Base-by-base conservation (phyloP, 2,888 invertebrate species). In the Pseudoips prasinana region DNA sequence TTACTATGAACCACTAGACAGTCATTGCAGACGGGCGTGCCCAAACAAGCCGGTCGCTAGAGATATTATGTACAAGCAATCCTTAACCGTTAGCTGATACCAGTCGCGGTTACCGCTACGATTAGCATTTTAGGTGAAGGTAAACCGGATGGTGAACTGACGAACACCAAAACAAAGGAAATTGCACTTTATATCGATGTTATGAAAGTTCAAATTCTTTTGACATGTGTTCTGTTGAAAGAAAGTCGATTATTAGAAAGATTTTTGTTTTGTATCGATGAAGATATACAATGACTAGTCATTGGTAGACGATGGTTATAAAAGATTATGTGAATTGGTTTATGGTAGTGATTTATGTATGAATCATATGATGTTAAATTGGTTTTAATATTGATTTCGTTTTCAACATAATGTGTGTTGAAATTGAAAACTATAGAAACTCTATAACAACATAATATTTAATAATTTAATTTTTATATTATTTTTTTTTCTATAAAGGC, bases 91-190 rank as follows among this genome's bases (percentile, higher is more conserved):
- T 79, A 78, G 68, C 67, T 61, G 52, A 57, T 32, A 50, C 41
- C 36, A 39, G 34, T 27, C 27, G 44, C 55, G 30, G 55, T 64
- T 67, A 66, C 60, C 66, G 66, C 64, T 65, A 58, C 47, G 55
- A 78, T 82, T 78, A 69, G 68, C 76, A 77, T 83, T 81, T 81
- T 80, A 75, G 84, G 84, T 85, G 83, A 85, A 84, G 84, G 84
- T 69, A 51, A 85, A 69, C 81, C 46, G 56, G 70, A 60, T 48
- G 48, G 37, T 45, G 44, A 39, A 45, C 43, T 46, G 25, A 43
- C 24, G 33, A 32, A 19, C 26, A 8, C 8, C n/a, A 2, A 20
- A 7, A 22, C 39, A 33, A 33, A 10, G 7, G 7, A 51, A 40
- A 44, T n/a, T 22, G 10, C 25, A 24, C 41, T 39, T 39, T 54